A percentile compares a stretch with the other conserved stretches of the same genome.
Evolutionary conservation across 1,140 invertebrate genomes (phyloP).

Genomic region (Cotesia vestalis): DNA sequence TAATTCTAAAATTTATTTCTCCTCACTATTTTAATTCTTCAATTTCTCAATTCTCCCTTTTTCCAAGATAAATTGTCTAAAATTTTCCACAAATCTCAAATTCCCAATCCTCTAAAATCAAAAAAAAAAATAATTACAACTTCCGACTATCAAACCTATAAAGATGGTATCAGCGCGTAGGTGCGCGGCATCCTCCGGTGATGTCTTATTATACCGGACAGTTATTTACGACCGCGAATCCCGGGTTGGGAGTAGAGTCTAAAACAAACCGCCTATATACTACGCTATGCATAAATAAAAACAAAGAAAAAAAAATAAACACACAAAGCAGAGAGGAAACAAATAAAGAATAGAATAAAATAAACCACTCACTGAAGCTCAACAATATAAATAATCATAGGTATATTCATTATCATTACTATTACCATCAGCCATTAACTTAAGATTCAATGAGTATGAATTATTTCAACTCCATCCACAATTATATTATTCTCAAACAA

Average conservation of each 20-base stretch:
- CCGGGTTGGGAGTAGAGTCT: constrained; percentile 35
- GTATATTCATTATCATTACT: not conserved
- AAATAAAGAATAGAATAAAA: not conserved
- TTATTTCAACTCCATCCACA: constrained; percentile 1
- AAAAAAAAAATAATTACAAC: constrained; percentile 43
- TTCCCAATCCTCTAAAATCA: constrained; percentile 1
- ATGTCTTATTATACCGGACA: constrained; percentile 56
- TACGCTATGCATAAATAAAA: not conserved
- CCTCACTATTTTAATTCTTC: too few relatives aligned
- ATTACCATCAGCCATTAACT: too few relatives aligned
- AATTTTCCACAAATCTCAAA: too few relatives aligned
- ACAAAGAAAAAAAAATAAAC: constrained; percentile 24
- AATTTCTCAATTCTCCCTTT: too few relatives aligned
- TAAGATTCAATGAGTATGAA: constrained; percentile 6
- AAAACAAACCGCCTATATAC: constrained; percentile 3
- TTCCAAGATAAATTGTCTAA: too few relatives aligned
- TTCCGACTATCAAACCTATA: constrained; percentile 53
- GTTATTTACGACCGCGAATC: constrained; percentile 54
- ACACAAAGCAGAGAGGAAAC: not conserved
- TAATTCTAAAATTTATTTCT: too few relatives aligned
- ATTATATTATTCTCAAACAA: not conserved
- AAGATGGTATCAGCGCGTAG: constrained; percentile 56
- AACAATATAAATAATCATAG: too few relatives aligned
- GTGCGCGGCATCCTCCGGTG: constrained; percentile 48
- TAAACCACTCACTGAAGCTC: too few relatives aligned